These are phyloP conservation scores for Origma solitaria DNA, from an alignment of 2,113 vertebrate species.

Conservation along the genomic window DNA sequence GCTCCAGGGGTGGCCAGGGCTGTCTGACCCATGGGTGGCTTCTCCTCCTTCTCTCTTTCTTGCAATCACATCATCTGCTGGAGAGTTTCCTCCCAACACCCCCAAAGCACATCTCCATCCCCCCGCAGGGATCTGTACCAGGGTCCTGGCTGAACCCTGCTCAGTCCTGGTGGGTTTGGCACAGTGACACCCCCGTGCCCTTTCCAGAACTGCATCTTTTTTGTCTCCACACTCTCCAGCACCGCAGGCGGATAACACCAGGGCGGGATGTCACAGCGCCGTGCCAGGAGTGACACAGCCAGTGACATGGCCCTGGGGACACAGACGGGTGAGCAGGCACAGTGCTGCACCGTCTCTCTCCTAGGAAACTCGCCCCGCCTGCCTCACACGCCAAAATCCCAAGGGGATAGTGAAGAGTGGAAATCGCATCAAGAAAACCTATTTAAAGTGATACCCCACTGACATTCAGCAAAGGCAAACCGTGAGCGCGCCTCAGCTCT, in stretches of 20 bases:
- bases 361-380: not conserved
- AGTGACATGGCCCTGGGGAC: not conserved
- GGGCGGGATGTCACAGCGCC: not conserved
- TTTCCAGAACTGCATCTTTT: not conserved
- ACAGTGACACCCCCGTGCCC: not conserved
- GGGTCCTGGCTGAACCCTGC: not conserved
- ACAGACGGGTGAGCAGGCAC: not conserved
- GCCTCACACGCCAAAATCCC: not conserved
- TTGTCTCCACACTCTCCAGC: not conserved
- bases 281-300: not conserved
- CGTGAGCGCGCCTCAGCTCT: not conserved
- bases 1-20: not conserved
- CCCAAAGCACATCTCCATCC: not conserved
- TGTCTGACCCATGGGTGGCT: not conserved
- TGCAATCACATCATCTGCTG: fast-evolving
- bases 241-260: fast-evolving
- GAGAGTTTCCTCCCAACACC: not conserved
- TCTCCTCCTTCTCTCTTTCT: not conserved
- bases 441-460: not conserved
- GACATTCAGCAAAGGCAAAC: not conserved
- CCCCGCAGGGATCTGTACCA: not conserved
- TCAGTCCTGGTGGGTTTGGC: not conserved
- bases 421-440: not conserved
- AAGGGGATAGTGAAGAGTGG: not conserved
- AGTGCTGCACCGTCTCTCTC: not conserved